A percentile compares a stretch with the other conserved stretches of the same genome.
phyloP scores from a whole-genome alignment of 2,113 vertebrate species.

The Malaclemys terrapin region DNA sequence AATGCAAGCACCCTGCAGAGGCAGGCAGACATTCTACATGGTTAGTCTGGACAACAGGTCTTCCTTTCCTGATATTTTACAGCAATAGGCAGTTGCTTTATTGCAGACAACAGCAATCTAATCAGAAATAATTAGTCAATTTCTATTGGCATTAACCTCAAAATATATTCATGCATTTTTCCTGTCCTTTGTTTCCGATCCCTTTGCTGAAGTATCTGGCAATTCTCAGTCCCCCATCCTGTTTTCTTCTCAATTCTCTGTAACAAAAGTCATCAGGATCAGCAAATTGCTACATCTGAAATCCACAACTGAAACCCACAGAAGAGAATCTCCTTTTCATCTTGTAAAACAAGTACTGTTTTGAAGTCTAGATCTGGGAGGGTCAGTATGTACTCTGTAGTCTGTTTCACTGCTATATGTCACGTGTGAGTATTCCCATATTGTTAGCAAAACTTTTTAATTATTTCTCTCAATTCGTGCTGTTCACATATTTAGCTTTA shows the following conservation, averaged over 20 bases:
- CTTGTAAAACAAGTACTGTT: constrained; percentile 12
- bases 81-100: constrained; percentile 5
- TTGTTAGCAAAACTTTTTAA: background rate
- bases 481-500: background rate
- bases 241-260: constrained; percentile 31
- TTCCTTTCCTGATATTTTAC: constrained; percentile 31
- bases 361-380: background rate
- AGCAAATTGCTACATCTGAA: background rate
- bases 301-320: background rate
- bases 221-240: background rate
- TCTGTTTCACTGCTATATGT: background rate
- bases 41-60: constrained; percentile 34
- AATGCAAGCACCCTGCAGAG: constrained; percentile 18
- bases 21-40: constrained; percentile 14
- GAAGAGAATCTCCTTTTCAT: background rate
- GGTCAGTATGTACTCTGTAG: background rate
- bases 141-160: background rate
- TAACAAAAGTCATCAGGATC: background rate
- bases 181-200: background rate
- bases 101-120: constrained; percentile 24
- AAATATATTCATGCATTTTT: background rate
- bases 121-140: constrained; percentile 34
- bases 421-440: background rate
- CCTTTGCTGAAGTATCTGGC: background rate
- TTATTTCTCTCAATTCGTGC: background rate